Evolutionary conservation across 2,888 invertebrate species (phyloP), one percentile per base, ranked within the genome.

Genomic region (Altica lythri): DNA sequence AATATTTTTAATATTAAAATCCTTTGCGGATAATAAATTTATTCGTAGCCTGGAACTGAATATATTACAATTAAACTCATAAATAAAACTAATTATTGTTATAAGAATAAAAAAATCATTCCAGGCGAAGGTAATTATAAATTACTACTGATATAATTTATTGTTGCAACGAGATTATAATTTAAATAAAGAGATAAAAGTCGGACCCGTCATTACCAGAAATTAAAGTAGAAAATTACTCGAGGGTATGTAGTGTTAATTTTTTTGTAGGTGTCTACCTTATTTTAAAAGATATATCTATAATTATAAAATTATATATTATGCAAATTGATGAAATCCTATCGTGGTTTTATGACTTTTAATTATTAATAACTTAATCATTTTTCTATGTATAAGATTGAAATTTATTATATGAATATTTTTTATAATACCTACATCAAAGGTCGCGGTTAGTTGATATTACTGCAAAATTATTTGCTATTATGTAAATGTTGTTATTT

Each of bases 41-140:
- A n/a, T n/a, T n/a, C n/a, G n/a, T n/a, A n/a, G n/a, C n/a, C n/a
- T n/a, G n/a, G n/a, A n/a, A n/a, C n/a, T n/a, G n/a, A n/a, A n/a
- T n/a, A 29, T 29, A 29, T 10, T 29, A 29, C n/a, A n/a, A 16
- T 35, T 35, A 35, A 35, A 16, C 35, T 35, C 35, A 35, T 35
- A 12, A 35, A 35, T 35, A 35, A 17, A 6, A 8, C 16, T 35
- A 35, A 16, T 35, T 35, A 35, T 14, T 35, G 8, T 9, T 12
- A 12, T 35, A 9, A n/a, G n/a, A n/a, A n/a, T n/a, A 35, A 16
- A n/a, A 35, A 35, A 17, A 9, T 27, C 6, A 9, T 9, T 5
- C 29, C 10, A 29, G 29, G 10, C 1, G 29, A 29, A n/a, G 9
- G 29, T 29, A 10, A 9, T 4, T 12, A 17, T 35, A 35, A n/a